Conservation (phyloP, 1,140 invertebrate genomes). For the Drosophila nasuta region DNA sequence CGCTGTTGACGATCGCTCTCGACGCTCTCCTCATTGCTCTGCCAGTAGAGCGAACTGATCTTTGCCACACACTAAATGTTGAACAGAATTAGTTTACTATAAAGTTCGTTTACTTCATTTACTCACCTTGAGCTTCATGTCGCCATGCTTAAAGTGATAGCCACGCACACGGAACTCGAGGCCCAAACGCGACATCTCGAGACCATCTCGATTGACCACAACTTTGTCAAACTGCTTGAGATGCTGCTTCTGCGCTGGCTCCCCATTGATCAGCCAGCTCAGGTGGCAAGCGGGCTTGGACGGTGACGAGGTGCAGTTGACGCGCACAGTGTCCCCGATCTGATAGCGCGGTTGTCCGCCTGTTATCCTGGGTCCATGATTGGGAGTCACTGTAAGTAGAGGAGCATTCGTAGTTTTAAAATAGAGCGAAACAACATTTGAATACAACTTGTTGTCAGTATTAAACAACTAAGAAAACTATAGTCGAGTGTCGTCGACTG, state of each 20-base stretch:
- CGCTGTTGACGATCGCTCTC: conserved; percentile 89
- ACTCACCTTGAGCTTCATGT: conserved; percentile 92
- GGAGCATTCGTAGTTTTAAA: background rate
- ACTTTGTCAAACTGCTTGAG: conserved; percentile 76
- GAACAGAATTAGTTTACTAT: background rate
- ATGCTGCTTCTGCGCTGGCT: conserved; percentile 88
- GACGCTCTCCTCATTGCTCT: conserved; percentile 93
- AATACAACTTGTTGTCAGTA: background rate
- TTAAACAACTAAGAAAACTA: background rate
- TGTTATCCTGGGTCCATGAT: conserved; percentile 92
- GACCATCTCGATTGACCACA: conserved; percentile 83
- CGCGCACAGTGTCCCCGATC: conserved; percentile 91
- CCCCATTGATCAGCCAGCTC: conserved; percentile 95
- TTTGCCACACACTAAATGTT: conserved; percentile 90
- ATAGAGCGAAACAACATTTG: background rate
- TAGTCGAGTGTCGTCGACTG: too few relatives aligned
- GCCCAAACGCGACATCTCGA: conserved; percentile 90
- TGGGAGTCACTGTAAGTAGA: conserved; percentile 89
- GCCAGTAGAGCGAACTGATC: conserved; percentile 92
- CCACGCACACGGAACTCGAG: conserved; percentile 90
- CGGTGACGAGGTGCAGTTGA: conserved; percentile 93
- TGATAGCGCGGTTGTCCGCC: conserved; percentile 92
- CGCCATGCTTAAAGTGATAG: conserved; percentile 92
- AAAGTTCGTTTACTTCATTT: background rate
- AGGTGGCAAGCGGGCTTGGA: conserved; percentile 93